A percentile compares a stretch with the other conserved stretches of the same genome.
phyloP scores from a whole-genome alignment of 2,113 vertebrate species.

The Colossoma macropomum region DNA sequence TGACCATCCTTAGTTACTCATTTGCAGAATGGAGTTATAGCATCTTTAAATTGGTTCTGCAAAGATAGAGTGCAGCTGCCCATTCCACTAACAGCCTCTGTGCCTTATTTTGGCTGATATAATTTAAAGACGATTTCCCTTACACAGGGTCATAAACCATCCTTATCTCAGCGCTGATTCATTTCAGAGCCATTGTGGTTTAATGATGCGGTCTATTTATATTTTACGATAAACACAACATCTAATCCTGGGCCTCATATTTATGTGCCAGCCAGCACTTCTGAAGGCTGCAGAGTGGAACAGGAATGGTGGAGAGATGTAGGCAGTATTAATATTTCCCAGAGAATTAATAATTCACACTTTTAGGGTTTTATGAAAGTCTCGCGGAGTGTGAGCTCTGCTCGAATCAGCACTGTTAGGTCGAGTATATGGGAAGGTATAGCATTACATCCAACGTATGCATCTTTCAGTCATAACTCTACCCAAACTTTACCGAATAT shows the following conservation, averaged over 20 bases:
- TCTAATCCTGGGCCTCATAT: slow-evolving; percentile 19
- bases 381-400: neutral
- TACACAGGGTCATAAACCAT: slow-evolving; percentile 25
- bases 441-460: too few species aligned
- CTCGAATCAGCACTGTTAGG: neutral
- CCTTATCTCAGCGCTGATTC: slow-evolving; percentile 16
- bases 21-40: neutral
- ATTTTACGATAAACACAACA: slow-evolving; percentile 28
- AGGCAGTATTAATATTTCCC: slow-evolving; percentile 6
- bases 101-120: slow-evolving; percentile 20
- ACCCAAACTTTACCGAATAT: too few species aligned
- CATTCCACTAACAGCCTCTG: neutral
- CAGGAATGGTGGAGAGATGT: neutral
- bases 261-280: slow-evolving; percentile 25
- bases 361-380: slow-evolving; percentile 1
- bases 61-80: neutral
- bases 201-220: slow-evolving; percentile 36
- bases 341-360: slow-evolving; percentile 25
- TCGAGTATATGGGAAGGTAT: slow-evolving; percentile 1
- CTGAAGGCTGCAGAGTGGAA: slow-evolving; percentile 4
- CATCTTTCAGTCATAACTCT: too few species aligned
- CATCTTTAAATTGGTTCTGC: neutral
- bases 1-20: neutral
- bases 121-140: slow-evolving; percentile 17
- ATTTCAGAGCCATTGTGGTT: slow-evolving; percentile 32